Evolutionary conservation across 2,797 vertebrate genomes (phyloP).

Genomic region (Rhodeus uyekii): DNA sequence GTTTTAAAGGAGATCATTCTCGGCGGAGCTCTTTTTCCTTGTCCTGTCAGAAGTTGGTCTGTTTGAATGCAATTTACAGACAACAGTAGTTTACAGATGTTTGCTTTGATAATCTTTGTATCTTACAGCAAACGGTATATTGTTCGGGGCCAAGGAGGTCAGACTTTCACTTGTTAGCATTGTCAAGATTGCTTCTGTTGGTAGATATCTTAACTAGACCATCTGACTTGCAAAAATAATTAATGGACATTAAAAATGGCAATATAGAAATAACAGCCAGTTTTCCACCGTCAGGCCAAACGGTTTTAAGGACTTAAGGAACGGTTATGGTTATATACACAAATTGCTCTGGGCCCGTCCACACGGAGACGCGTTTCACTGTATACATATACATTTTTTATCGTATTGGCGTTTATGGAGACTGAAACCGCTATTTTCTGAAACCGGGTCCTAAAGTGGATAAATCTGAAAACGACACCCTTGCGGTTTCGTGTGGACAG

Average conservation of each 20-base stretch:
- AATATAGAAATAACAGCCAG: neutral
- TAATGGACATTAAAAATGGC: too few species aligned
- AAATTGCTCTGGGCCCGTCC: too few species aligned
- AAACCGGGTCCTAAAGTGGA: too few species aligned
- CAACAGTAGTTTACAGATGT: neutral
- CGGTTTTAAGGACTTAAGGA: neutral
- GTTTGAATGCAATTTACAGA: slow-evolving; percentile 1
- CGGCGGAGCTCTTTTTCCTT: neutral
- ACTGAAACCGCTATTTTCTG: too few species aligned
- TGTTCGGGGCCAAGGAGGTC: neutral
- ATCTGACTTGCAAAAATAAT: neutral
- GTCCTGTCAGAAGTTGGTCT: neutral
- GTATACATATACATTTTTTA: too few species aligned
- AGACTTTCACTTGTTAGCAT: neutral
- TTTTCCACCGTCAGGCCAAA: neutral
- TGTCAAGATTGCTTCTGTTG: neutral
- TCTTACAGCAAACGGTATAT: neutral
- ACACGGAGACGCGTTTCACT: too few species aligned
- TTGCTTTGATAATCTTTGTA: neutral
- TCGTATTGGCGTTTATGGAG: too few species aligned
- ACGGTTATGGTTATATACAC: neutral
- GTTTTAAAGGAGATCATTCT: slow-evolving; percentile 21
- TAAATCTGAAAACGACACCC: too few species aligned
- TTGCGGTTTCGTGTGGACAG: too few species aligned
- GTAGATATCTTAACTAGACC: neutral